Conservation (phyloP, 2,888 invertebrate species). For the Euplexia lucipara region DNA sequence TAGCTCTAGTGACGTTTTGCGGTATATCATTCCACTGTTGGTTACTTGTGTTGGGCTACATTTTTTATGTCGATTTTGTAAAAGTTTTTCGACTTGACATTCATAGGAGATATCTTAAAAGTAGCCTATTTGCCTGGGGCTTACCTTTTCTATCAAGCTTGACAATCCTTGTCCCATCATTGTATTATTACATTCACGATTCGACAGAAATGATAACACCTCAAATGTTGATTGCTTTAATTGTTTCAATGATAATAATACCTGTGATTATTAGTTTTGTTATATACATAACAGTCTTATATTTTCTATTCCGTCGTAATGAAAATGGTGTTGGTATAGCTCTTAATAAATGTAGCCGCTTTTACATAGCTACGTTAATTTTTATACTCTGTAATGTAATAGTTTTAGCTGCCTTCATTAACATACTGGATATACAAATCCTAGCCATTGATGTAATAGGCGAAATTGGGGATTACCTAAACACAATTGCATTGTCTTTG, state of each 20-base stretch:
- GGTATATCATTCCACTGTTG: constrained; percentile 6
- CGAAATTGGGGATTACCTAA: not conserved
- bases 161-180: not conserved
- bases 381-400: constrained; percentile 8
- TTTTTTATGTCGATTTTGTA: constrained; percentile 26
- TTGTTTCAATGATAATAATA: not conserved
- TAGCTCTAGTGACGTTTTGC: not conserved
- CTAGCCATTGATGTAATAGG: not conserved
- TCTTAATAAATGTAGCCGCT: constrained; percentile 5
- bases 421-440: not conserved
- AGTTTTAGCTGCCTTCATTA: not conserved
- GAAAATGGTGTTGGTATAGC: not conserved
- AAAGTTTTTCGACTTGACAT: constrained; percentile 26
- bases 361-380: constrained; percentile 16
- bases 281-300: not conserved
- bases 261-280: constrained; percentile 5
- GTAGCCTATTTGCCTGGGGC: constrained; percentile 26
- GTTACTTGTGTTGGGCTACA: constrained; percentile 22
- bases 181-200: not conserved
- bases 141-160: constrained; percentile 13
- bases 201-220: too few relatives aligned
- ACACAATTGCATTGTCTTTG: not conserved
- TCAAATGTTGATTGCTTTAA: not conserved
- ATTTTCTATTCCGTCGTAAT: not conserved
- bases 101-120: constrained; percentile 14